Percentiles rank a stretch among this genome's conserved stretches.
Conservation (phyloP, 1,140 invertebrate genomes). For the Acromyrmex charruanus region DNA sequence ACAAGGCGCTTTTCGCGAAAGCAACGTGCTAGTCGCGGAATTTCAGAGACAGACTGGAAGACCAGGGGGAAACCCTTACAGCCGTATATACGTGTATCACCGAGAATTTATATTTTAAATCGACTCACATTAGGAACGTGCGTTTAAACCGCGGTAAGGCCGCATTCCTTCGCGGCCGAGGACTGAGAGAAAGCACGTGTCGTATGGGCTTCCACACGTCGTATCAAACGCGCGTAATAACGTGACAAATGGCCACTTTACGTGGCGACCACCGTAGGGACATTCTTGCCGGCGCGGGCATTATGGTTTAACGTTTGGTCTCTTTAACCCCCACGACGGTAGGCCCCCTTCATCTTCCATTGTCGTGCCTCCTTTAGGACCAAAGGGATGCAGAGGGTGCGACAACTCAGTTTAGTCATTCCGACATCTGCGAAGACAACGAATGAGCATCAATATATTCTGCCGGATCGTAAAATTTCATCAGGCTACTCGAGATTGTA, state of each 20-base stretch:
- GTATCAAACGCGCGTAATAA: slow-evolving; percentile 84
- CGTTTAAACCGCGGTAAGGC: slow-evolving; percentile 75
- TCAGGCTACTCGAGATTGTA: background rate
- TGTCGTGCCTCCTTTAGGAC: slow-evolving; percentile 22
- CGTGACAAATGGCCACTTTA: slow-evolving; percentile 85
- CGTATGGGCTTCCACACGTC: slow-evolving; percentile 70
- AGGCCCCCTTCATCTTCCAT: slow-evolving; percentile 27
- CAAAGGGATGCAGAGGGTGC: slow-evolving; percentile 28
- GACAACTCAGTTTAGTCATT: slow-evolving; percentile 52
- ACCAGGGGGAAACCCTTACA: slow-evolving; percentile 18
- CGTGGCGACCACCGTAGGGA: slow-evolving; percentile 77
- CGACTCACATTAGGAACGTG: slow-evolving; percentile 80
- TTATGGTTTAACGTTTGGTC: slow-evolving; percentile 83
- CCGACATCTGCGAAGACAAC: slow-evolving; percentile 25
- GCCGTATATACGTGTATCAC: slow-evolving; percentile 80
- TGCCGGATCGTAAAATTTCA: slow-evolving; percentile 20
- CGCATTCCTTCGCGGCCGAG: slow-evolving; percentile 69
- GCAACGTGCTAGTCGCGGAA: slow-evolving; percentile 60
- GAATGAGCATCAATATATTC: background rate
- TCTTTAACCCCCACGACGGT: slow-evolving; percentile 63
- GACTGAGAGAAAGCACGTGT: slow-evolving; percentile 63
- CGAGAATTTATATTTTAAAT: slow-evolving; percentile 85
- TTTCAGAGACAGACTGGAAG: slow-evolving; percentile 70
- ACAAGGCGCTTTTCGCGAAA: slow-evolving; percentile 26
- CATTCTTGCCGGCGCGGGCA: slow-evolving; percentile 80